Evolutionary conservation across 2,113 vertebrate genomes (phyloP).

Genomic region (Rhipidura dahli): DNA sequence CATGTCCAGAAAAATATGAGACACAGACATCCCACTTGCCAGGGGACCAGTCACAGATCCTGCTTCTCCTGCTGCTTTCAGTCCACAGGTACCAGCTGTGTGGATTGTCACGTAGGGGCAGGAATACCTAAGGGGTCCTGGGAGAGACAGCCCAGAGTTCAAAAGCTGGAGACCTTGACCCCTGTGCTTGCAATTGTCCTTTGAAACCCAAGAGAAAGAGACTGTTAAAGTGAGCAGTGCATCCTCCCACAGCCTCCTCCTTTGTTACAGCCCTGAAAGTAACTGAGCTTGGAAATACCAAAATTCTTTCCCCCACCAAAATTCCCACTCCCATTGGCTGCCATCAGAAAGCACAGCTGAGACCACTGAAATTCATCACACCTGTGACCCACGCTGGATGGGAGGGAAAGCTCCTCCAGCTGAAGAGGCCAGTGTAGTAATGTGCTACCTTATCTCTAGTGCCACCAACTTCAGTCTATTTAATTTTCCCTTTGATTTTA

Average conservation of each 20-base stretch:
- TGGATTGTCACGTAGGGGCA: neutral
- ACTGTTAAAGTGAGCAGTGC: neutral
- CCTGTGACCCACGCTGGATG: conserved; percentile 56
- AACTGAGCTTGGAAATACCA: neutral
- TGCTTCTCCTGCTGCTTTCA: neutral
- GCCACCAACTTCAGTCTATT: conserved; percentile 75
- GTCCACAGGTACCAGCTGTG: neutral
- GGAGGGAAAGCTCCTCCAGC: conserved; percentile 49
- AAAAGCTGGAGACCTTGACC: neutral
- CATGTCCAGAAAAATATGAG: neutral
- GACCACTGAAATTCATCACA: conserved; percentile 40
- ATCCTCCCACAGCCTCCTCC: neutral
- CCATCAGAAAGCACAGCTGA: neutral
- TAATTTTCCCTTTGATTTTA: conserved; percentile 87
- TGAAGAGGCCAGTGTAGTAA: conserved; percentile 68
- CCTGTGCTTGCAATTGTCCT: neutral
- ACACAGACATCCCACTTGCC: neutral
- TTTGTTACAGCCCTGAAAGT: neutral
- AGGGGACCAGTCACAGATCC: neutral
- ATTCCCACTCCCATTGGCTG: neutral
- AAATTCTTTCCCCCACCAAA: neutral
- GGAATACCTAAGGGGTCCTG: neutral
- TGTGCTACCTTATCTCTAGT: conserved; percentile 75
- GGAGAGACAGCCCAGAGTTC: neutral
- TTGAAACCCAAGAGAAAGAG: neutral